Percentiles rank a stretch among this genome's conserved stretches.
Evolutionary conservation across 2,797 vertebrate species (phyloP).

Genomic region (Serranus cabrilla): DNA sequence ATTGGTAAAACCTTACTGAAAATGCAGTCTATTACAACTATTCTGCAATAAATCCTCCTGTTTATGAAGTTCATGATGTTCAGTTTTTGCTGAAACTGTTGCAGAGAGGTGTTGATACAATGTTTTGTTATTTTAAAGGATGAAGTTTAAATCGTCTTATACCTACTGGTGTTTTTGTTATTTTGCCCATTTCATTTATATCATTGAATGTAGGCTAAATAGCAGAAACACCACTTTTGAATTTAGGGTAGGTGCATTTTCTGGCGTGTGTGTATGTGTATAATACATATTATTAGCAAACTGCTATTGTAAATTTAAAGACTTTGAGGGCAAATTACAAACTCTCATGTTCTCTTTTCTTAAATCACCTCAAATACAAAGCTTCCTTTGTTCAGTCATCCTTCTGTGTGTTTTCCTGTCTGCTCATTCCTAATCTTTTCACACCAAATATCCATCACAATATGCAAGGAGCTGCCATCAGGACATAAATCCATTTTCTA

Average conservation of each 20-base stretch:
- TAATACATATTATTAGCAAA: not conserved
- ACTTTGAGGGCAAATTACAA: not conserved
- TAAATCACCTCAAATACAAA: not conserved
- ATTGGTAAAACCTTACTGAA: too few relatives aligned
- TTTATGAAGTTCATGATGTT: too few relatives aligned
- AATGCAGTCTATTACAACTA: too few relatives aligned
- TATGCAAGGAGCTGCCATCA: not conserved
- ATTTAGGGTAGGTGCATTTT: not conserved
- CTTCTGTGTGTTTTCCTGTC: slow-evolving; percentile 4
- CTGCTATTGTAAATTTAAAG: not conserved
- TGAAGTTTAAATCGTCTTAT: too few relatives aligned
- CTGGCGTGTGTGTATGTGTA: not conserved
- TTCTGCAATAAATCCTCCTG: too few relatives aligned
- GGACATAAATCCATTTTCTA: slow-evolving; percentile 32
- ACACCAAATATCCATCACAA: not conserved
- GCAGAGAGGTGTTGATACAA: not conserved
- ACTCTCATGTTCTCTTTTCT: not conserved
- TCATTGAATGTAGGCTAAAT: not conserved
- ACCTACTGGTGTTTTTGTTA: too few relatives aligned
- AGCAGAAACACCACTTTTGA: not conserved
- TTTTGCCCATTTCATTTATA: not conserved
- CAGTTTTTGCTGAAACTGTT: not conserved
- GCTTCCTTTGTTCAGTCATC: slow-evolving; percentile 9
- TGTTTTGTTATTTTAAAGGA: not conserved
- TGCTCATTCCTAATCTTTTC: slow-evolving; percentile 23